These are phyloP conservation scores for Tetrapedia diversipes DNA, from an alignment of 2,888 invertebrate genomes.

Conservation along the genomic window DNA sequence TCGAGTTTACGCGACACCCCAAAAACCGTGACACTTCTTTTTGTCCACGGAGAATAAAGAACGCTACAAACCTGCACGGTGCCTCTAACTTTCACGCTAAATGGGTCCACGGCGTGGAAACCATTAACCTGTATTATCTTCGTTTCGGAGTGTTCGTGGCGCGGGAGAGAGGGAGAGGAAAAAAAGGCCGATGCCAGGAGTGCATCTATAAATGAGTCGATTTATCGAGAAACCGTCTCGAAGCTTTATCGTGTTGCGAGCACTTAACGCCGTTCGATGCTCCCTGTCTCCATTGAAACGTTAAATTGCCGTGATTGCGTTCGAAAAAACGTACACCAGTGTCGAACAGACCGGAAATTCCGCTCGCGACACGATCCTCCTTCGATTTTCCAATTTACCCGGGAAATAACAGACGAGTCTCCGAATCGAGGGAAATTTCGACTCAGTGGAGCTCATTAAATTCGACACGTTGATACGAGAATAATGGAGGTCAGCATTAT, in stretches of 20 bases:
- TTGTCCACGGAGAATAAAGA: not conserved
- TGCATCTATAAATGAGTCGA: constrained; percentile 31
- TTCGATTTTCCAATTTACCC: constrained; percentile 5
- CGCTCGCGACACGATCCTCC: not conserved
- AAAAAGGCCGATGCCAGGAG: not conserved
- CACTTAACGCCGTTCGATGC: not conserved
- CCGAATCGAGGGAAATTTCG: not conserved
- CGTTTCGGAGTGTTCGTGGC: not conserved
- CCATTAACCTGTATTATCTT: constrained; percentile 22
- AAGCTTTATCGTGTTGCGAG: constrained; percentile 3
- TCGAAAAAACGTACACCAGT: constrained; percentile 2
- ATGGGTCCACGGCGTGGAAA: constrained; percentile 4
- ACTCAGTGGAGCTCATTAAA: not conserved
- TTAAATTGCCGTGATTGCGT: constrained; percentile 25
- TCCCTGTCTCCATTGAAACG: constrained; percentile 11
- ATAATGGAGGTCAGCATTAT: not conserved
- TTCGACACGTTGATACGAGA: not conserved
- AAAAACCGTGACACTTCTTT: not conserved
- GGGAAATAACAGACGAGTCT: not conserved
- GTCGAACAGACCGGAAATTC: constrained; percentile 1
- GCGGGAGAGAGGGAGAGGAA: no score
- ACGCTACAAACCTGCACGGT: not conserved
- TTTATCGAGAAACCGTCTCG: constrained; percentile 39
- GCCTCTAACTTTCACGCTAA: not conserved
- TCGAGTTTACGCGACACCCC: not conserved